phyloP scores from a whole-genome alignment of 2,113 vertebrate genomes.

The Spea multiplicata region DNA sequence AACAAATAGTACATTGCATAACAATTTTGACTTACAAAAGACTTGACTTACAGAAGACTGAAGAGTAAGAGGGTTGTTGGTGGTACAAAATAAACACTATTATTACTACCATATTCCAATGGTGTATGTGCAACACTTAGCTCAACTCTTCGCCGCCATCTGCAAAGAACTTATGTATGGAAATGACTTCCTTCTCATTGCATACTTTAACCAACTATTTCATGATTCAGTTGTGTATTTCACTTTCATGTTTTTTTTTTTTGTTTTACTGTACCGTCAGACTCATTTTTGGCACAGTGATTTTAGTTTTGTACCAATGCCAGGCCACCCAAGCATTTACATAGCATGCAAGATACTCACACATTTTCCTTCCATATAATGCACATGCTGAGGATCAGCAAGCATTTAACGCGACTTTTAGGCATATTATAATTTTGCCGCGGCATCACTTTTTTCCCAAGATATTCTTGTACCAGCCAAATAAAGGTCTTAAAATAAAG shows the following conservation, averaged over 20 bases:
- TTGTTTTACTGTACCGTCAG: neutral
- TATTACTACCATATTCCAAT: too few species aligned
- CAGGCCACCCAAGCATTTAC: conserved; percentile 28
- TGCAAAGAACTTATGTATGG: too few species aligned
- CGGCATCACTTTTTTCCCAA: conserved; percentile 24
- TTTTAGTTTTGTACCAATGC: conserved; percentile 25
- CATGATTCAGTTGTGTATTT: neutral
- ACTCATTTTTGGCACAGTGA: conserved; percentile 15
- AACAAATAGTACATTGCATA: too few species aligned
- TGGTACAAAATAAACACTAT: too few species aligned
- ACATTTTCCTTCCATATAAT: conserved; percentile 28
- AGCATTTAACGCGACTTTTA: conserved; percentile 15
- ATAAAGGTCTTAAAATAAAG: conserved; percentile 29
- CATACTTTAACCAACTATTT: neutral
- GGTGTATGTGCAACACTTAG: too few species aligned
- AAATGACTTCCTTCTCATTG: neutral
- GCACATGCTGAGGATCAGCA: conserved; percentile 16
- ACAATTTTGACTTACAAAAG: too few species aligned
- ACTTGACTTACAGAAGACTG: too few species aligned
- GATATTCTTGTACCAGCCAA: conserved; percentile 18
- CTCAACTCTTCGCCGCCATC: too few species aligned
- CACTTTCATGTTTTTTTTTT: neutral
- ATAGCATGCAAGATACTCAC: conserved; percentile 26
- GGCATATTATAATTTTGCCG: conserved; percentile 24
- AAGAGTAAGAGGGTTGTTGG: too few species aligned